phyloP scores from a whole-genome alignment of 2,113 vertebrate genomes.

The Alaudala cheleensis region DNA sequence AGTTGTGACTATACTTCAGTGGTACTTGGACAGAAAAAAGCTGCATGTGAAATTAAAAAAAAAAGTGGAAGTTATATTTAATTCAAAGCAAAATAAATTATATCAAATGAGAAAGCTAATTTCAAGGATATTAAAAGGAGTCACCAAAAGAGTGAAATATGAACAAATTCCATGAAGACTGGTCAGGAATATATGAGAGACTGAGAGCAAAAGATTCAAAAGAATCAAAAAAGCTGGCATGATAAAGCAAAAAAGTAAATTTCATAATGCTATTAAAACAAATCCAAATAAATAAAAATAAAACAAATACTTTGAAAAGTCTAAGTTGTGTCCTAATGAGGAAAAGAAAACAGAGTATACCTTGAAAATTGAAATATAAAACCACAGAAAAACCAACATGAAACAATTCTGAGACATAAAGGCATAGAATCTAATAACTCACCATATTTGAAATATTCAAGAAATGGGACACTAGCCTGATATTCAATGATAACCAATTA shows the following conservation, averaged over 20 bases:
- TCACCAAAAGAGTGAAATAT: neutral
- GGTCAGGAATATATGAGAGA: neutral
- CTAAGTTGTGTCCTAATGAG: neutral
- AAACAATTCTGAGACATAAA: constrained; percentile 14
- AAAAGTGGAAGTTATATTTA: neutral
- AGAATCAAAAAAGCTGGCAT: neutral
- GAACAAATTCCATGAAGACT: neutral
- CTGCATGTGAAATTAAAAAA: neutral
- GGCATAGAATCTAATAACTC: neutral
- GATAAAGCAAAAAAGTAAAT: neutral
- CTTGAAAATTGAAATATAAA: constrained; percentile 1
- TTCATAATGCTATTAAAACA: neutral
- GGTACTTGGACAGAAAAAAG: neutral
- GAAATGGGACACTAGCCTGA: constrained; percentile 30
- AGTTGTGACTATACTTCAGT: neutral
- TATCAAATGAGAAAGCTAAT: neutral
- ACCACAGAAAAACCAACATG: neutral
- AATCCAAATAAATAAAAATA: neutral
- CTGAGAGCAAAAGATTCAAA: neutral
- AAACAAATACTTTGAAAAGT: neutral
- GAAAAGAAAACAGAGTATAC: neutral
- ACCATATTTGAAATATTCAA: constrained; percentile 9
- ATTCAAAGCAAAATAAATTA: constrained; percentile 3
- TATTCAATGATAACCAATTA: constrained; percentile 4
- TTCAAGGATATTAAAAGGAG: neutral